phyloP scores from a whole-genome alignment of 2,888 invertebrate species.

The Boloria euphrosyne region DNA sequence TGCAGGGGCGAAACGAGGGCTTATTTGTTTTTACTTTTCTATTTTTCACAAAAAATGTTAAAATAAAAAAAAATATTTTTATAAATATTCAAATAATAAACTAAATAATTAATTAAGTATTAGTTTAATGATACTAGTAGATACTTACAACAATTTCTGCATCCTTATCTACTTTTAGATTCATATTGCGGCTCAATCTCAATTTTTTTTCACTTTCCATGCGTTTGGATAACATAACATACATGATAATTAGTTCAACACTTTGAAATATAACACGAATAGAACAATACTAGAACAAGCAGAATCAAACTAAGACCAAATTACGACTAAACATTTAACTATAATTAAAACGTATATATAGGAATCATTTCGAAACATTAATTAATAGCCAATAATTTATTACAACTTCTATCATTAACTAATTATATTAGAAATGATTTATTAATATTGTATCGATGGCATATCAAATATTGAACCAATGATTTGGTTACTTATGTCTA shows the following conservation, averaged over 20 bases:
- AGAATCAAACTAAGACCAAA: slow-evolving; percentile 19
- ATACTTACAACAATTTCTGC: slow-evolving; percentile 41
- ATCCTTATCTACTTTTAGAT: slow-evolving; percentile 30
- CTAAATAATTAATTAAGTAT: too few relatives aligned
- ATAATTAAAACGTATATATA: slow-evolving; percentile 57
- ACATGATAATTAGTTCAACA: slow-evolving; percentile 17
- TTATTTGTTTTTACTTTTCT: too few relatives aligned
- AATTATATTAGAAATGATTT: slow-evolving; percentile 50
- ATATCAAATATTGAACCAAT: slow-evolving; percentile 43
- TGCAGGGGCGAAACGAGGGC: too few relatives aligned
- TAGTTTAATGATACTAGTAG: too few relatives aligned
- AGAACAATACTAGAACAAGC: background rate
- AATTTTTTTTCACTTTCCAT: slow-evolving; percentile 13
- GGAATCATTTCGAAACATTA: slow-evolving; percentile 53
- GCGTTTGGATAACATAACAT: slow-evolving; percentile 21
- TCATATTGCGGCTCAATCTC: slow-evolving; percentile 12
- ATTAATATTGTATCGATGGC: slow-evolving; percentile 33
- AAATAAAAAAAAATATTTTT: too few relatives aligned
- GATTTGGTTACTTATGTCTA: slow-evolving; percentile 30
- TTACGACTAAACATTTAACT: slow-evolving; percentile 48
- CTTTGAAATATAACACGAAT: background rate
- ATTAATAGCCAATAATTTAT: slow-evolving; percentile 56
- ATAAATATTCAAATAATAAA: too few relatives aligned
- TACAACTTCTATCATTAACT: slow-evolving; percentile 59
- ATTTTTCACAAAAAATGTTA: too few relatives aligned